Conservation (phyloP, 2,888 invertebrate genomes). For the Lasioglossum villosulum region DNA sequence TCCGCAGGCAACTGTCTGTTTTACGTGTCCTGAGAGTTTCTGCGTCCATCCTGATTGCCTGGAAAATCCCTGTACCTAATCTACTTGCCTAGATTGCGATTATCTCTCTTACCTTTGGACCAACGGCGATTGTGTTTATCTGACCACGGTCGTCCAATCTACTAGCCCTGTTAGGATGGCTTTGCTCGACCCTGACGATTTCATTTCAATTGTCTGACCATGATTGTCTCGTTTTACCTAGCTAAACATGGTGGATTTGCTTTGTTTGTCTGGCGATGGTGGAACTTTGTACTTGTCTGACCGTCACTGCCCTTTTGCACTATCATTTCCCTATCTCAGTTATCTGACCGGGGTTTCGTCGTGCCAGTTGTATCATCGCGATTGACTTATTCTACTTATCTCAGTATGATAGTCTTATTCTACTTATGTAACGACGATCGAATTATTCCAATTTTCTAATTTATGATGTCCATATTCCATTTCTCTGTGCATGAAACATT, state of each 20-base stretch:
- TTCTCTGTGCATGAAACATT: too few relatives aligned
- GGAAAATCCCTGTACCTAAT: neutral
- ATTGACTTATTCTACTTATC: neutral
- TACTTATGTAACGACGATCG: neutral
- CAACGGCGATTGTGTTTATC: neutral
- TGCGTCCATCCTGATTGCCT: neutral
- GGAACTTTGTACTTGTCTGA: neutral
- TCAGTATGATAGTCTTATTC: neutral
- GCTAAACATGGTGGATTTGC: neutral
- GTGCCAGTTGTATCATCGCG: neutral
- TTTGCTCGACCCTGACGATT: neutral
- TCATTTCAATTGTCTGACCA: neutral
- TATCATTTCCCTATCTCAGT: neutral
- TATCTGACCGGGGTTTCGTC: neutral
- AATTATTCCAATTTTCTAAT: too few relatives aligned
- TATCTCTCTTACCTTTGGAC: neutral
- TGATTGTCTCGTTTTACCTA: neutral
- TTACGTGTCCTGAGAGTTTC: neutral
- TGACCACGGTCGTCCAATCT: neutral
- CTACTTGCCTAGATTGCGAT: neutral
- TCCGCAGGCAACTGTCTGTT: neutral
- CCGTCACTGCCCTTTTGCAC: neutral
- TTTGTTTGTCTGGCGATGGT: neutral
- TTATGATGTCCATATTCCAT: too few relatives aligned
- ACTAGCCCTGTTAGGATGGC: neutral